Percentiles rank a stretch among this genome's conserved stretches.
These are phyloP conservation scores for Liasis olivaceus DNA, from an alignment of 2,797 vertebrate genomes.

Conservation along the genomic window DNA sequence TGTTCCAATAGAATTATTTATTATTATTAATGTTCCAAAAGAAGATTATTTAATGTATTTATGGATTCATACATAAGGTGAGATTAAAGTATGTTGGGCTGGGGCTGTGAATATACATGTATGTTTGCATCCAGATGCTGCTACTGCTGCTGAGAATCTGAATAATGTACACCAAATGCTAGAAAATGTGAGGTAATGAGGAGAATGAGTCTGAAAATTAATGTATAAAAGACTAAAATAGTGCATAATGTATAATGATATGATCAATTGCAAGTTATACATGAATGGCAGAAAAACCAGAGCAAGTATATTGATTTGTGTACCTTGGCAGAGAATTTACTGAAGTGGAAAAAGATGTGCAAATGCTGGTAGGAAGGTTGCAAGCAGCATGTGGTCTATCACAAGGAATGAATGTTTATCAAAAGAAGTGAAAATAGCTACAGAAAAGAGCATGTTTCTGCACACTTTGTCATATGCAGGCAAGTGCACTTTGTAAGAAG, in stretches of 20 bases:
- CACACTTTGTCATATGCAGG: neutral
- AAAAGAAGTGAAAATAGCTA: neutral
- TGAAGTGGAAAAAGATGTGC: neutral
- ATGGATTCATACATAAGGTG: neutral
- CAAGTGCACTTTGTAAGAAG: neutral
- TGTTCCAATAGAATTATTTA: neutral
- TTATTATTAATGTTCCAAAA: neutral
- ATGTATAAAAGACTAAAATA: neutral
- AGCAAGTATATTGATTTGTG: neutral
- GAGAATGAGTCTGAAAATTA: neutral
- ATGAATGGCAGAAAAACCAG: neutral
- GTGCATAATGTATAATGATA: neutral
- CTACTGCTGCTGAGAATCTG: neutral
- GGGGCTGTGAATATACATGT: neutral
- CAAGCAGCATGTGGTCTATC: neutral
- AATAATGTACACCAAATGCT: no score
- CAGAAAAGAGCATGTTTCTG: neutral
- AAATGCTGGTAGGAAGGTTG: neutral
- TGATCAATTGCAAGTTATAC: neutral
- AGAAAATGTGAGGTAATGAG: neutral
- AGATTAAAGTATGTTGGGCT: neutral
- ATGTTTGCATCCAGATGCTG: neutral
- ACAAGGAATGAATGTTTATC: neutral
- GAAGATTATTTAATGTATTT: neutral
- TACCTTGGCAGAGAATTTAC: neutral